Percentiles rank a stretch among this genome's conserved stretches.
Evolutionary conservation across 2,888 invertebrate genomes (phyloP).

Genomic region (Toxonevra muliebris): DNA sequence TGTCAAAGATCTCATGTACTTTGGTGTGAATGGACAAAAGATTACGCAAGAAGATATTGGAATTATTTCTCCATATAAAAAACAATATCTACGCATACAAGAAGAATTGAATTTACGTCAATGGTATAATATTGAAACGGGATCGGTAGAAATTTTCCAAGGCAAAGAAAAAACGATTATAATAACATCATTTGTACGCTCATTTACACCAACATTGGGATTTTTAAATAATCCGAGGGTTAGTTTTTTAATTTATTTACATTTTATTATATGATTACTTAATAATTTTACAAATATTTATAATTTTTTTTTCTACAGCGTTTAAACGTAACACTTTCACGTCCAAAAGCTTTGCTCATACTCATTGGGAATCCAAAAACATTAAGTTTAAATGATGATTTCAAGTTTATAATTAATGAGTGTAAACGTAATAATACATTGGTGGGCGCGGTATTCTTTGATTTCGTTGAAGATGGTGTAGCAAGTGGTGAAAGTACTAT

Average conservation of each 20-base stretch:
- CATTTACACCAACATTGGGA: conserved; percentile 49
- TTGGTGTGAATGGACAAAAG: conserved; percentile 60
- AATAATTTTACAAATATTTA: not conserved
- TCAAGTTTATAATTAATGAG: conserved; percentile 52
- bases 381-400: conserved; percentile 55
- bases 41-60: conserved; percentile 67
- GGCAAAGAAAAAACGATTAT: conserved; percentile 85
- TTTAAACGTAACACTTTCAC: conserved; percentile 72
- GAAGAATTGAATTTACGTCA: conserved; percentile 38
- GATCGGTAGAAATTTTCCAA: conserved; percentile 87
- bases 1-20: conserved; percentile 65
- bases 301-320: conserved; percentile 56
- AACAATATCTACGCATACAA: conserved; percentile 56
- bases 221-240: conserved; percentile 53
- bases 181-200: conserved; percentile 80
- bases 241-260: conserved; percentile 28
- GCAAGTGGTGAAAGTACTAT: not conserved
- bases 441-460: conserved; percentile 21
- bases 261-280: not conserved
- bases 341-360: conserved; percentile 70
- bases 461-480: not conserved
- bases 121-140: conserved; percentile 70
- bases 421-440: conserved; percentile 44
- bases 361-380: conserved; percentile 66
- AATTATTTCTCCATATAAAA: conserved; percentile 69